A percentile compares a stretch with the other conserved stretches of the same genome.
phyloP scores from a whole-genome alignment of 2,113 vertebrate species.

The Cebidichthys violaceus region DNA sequence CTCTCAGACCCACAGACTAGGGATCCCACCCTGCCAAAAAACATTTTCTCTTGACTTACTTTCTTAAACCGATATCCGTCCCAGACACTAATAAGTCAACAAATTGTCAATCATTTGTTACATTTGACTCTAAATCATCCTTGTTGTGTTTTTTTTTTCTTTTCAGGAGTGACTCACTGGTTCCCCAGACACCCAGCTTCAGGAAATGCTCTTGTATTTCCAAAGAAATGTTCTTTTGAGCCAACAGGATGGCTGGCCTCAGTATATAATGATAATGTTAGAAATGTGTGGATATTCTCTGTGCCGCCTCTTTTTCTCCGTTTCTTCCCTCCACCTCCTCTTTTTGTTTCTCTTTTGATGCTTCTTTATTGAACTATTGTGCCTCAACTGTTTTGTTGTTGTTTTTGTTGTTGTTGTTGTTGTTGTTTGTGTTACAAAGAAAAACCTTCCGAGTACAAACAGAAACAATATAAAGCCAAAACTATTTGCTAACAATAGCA shows the following conservation, averaged over 20 bases:
- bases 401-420: not conserved
- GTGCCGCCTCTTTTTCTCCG: not conserved
- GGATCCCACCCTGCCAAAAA: conserved; percentile 8
- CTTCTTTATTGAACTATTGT: not conserved
- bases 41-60: conserved; percentile 43
- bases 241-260: conserved; percentile 42
- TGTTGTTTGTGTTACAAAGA: not conserved
- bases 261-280: conserved; percentile 24
- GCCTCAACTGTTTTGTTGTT: not conserved
- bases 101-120: not conserved
- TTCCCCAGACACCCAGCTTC: conserved; percentile 24
- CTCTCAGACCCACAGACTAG: conserved; percentile 1
- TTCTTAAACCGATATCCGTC: accelerated
- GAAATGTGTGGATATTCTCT: conserved; percentile 30
- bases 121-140: conserved; percentile 1
- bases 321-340: not conserved
- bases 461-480: conserved; percentile 8
- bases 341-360: not conserved
- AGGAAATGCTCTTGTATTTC: conserved; percentile 29
- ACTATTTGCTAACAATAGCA: not conserved
- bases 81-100: not conserved
- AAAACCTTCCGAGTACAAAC: not conserved
- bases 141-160: conserved; percentile 23
- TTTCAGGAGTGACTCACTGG: conserved; percentile 35
- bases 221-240: conserved; percentile 31